These are phyloP conservation scores for Todiramphus saurophagus DNA, from an alignment of 2,113 vertebrate species.

Conservation along the genomic window DNA sequence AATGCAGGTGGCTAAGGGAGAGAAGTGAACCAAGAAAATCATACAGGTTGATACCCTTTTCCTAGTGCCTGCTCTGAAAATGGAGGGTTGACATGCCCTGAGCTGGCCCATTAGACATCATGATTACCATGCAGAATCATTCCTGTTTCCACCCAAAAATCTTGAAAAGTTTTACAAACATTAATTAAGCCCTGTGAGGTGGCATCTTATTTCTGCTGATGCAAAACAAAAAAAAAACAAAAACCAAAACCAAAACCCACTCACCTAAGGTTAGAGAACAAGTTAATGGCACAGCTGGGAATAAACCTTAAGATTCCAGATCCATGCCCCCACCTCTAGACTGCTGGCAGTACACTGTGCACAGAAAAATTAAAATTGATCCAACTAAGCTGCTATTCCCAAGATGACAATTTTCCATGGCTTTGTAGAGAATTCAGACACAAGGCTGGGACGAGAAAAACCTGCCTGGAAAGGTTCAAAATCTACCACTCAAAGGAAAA, in stretches of 20 bases:
- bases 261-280: background rate
- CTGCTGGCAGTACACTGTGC: accelerated
- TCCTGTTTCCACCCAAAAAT: background rate
- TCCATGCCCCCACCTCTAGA: background rate
- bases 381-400: background rate
- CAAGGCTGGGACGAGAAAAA: background rate
- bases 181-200: background rate
- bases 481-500: background rate
- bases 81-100: background rate
- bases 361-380: background rate
- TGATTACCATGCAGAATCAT: background rate
- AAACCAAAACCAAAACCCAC: background rate
- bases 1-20: background rate
- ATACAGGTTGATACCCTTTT: background rate
- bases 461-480: background rate
- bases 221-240: background rate
- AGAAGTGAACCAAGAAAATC: background rate
- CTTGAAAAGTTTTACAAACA: background rate
- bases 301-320: background rate
- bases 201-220: background rate
- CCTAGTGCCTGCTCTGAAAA: background rate
- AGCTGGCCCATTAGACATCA: background rate
- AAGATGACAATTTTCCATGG: background rate
- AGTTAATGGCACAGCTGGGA: background rate
- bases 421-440: background rate